Evolutionary conservation across 1,140 invertebrate genomes (phyloP).

Genomic region (Drosophila trapezifrons): DNA sequence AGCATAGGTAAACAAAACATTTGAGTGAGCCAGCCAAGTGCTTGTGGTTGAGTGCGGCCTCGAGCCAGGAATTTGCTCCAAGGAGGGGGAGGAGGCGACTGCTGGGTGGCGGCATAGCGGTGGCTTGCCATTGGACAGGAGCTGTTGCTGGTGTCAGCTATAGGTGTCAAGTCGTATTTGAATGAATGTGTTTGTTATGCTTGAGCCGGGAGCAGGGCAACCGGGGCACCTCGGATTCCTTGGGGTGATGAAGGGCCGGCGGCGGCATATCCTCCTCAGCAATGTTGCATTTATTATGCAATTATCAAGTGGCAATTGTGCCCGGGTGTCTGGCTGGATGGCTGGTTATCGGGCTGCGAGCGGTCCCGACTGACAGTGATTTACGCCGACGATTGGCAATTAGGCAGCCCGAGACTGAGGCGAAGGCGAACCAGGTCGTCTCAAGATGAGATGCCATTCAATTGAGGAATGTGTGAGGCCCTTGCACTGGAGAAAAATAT

Average conservation of each 20-base stretch:
- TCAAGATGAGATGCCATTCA: slow-evolving; percentile 62
- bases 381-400: slow-evolving; percentile 81
- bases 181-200: slow-evolving; percentile 66
- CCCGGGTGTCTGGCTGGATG: slow-evolving; percentile 12
- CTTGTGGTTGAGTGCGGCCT: slow-evolving; percentile 69
- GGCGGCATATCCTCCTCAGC: slow-evolving; percentile 46
- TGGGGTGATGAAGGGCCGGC: slow-evolving; percentile 24
- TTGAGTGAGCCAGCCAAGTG: slow-evolving; percentile 79
- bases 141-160: slow-evolving; percentile 47
- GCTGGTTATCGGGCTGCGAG: slow-evolving; percentile 11
- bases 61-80: slow-evolving; percentile 29
- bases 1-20: slow-evolving; percentile 83
- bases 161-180: slow-evolving; percentile 72
- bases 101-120: neutral
- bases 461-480: slow-evolving; percentile 49
- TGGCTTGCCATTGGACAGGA: slow-evolving; percentile 32
- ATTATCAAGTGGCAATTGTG: slow-evolving; percentile 76
- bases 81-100: neutral
- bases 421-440: slow-evolving; percentile 28
- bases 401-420: slow-evolving; percentile 49
- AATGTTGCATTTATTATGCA: slow-evolving; percentile 83
- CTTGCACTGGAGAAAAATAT: slow-evolving; percentile 11
- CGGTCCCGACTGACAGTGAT: slow-evolving; percentile 69
- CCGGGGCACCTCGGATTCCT: neutral
- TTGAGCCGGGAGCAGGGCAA: slow-evolving; percentile 31